These are phyloP conservation scores for Aurelia sp. DNA, from an alignment of 30 jellyfish, hydroid and myxozoan species.

Conservation along the genomic window DNA sequence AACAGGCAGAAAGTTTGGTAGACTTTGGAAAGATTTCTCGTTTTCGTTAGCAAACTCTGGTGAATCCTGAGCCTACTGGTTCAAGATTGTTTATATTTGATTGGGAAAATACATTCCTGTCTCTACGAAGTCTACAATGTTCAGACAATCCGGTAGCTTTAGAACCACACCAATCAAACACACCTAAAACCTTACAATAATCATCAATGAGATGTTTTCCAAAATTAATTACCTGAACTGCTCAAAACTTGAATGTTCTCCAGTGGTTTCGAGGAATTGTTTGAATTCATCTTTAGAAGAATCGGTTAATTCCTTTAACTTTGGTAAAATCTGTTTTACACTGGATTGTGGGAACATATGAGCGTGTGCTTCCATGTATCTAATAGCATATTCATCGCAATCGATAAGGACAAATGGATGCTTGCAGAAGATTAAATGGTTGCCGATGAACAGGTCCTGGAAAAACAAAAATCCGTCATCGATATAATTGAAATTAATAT, in stretches of 20 bases:
- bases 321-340: constrained; percentile 69
- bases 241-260: constrained; percentile 61
- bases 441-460: constrained; percentile 92
- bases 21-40: too few species aligned
- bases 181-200: too few species aligned
- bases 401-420: constrained; percentile 87
- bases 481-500: not conserved
- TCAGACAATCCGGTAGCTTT: too few species aligned
- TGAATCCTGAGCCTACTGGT: too few species aligned
- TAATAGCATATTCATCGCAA: constrained; percentile 93
- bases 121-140: too few species aligned
- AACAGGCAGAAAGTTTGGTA: too few species aligned
- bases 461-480: not conserved
- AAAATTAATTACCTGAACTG: constrained; percentile 67
- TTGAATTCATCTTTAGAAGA: constrained; percentile 68
- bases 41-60: too few species aligned
- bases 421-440: constrained; percentile 78
- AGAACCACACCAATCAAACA: too few species aligned
- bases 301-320: constrained; percentile 43
- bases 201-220: too few species aligned
- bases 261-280: constrained; percentile 74
- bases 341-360: constrained; percentile 84
- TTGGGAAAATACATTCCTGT: too few species aligned
- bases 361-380: constrained; percentile 86
- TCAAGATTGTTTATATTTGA: too few species aligned